Percentiles rank a stretch among this genome's conserved stretches.
These are phyloP conservation scores for Andrena flavipes DNA, from an alignment of 2,888 invertebrate genomes.

Conservation along the genomic window DNA sequence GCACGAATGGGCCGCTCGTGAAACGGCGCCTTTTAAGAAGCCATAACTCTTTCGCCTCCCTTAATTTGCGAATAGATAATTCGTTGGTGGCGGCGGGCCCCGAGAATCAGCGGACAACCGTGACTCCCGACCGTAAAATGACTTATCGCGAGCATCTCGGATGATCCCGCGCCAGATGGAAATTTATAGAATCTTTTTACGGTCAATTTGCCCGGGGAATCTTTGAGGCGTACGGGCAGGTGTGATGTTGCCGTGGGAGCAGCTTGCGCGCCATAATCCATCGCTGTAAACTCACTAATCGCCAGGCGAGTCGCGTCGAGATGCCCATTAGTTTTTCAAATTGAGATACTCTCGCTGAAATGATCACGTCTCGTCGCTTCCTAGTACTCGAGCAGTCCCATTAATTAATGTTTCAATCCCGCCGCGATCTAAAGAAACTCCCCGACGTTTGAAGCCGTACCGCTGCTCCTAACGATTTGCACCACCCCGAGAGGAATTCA, in stretches of 20 bases:
- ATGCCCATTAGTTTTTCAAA: constrained; percentile 15
- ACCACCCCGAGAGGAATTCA: background rate
- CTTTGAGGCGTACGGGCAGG: constrained; percentile 8
- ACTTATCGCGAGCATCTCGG: constrained; percentile 52
- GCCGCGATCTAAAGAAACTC: background rate
- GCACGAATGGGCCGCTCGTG: constrained; percentile 67
- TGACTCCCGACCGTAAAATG: constrained; percentile 57
- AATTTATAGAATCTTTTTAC: constrained; percentile 40
- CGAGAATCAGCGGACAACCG: constrained; percentile 57
- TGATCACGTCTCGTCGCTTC: background rate
- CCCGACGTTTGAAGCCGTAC: background rate
- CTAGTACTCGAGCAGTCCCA: background rate
- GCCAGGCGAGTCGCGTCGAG: background rate
- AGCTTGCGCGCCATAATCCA: background rate
- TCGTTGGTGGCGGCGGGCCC: constrained; percentile 53
- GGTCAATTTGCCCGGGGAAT: constrained; percentile 30
- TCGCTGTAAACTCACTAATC: constrained; percentile 11
- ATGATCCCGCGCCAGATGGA: constrained; percentile 17
- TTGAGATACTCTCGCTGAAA: background rate
- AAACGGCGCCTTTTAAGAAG: constrained; percentile 75
- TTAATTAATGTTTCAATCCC: constrained; percentile 28
- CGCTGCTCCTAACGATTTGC: constrained; percentile 7
- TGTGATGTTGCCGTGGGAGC: background rate
- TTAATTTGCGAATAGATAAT: constrained; percentile 65
- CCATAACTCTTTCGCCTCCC: constrained; percentile 72